A percentile compares a stretch with the other conserved stretches of the same genome.
phyloP scores from a whole-genome alignment of 2,888 invertebrate species.

The Endotricha flammealis region DNA sequence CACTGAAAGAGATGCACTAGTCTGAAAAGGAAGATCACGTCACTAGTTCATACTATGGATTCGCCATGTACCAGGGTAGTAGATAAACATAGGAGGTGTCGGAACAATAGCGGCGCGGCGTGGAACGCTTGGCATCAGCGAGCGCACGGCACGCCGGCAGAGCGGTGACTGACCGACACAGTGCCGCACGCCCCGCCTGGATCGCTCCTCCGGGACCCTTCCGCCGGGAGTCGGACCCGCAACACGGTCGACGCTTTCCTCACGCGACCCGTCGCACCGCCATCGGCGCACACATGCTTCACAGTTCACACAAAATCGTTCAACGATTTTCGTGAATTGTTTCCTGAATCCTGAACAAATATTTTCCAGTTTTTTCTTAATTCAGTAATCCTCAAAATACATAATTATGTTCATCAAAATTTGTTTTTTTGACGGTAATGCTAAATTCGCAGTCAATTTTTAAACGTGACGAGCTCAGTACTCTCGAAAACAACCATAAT shows the following conservation, averaged over 20 bases:
- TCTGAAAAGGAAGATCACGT: conserved; percentile 52
- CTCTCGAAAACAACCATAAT: neutral
- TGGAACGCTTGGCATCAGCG: conserved; percentile 40
- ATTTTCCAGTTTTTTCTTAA: neutral
- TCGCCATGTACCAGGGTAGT: conserved; percentile 51
- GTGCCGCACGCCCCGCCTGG: conserved; percentile 70
- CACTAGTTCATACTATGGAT: conserved; percentile 53
- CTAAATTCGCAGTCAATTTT: conserved; percentile 3
- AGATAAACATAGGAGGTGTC: conserved; percentile 54
- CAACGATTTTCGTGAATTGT: conserved; percentile 26
- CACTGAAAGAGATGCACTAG: conserved; percentile 43
- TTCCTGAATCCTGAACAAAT: neutral
- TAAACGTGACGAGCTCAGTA: neutral
- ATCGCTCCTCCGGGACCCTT: conserved; percentile 69
- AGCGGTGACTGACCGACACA: conserved; percentile 78
- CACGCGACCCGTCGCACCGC: conserved; percentile 40
- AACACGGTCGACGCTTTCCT: conserved; percentile 34
- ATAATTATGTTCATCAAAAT: neutral
- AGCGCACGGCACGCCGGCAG: conserved; percentile 67
- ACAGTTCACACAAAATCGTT: no score
- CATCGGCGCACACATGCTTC: conserved; percentile 29
- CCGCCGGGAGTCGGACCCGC: conserved; percentile 62
- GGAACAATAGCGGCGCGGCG: conserved; percentile 44
- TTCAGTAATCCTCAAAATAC: neutral
- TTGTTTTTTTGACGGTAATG: conserved; percentile 13